Evolutionary conservation across 2,888 invertebrate genomes (phyloP).

Genomic region (Nymphalis c-album): DNA sequence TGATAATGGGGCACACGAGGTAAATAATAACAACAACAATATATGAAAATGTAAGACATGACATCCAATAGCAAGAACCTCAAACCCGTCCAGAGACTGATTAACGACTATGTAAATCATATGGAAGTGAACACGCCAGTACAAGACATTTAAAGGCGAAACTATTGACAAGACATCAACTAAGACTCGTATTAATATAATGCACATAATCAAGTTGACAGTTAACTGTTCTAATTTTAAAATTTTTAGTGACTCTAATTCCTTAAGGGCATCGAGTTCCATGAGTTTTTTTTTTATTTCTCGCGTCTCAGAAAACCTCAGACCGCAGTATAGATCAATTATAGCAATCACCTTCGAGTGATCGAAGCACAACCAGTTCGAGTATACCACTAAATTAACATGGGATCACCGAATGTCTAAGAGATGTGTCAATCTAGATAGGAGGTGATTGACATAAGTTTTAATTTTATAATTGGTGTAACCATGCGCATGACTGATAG

Average conservation of each 20-base stretch:
- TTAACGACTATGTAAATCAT: constrained; percentile 31
- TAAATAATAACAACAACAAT: constrained; percentile 28
- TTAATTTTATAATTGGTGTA: constrained; percentile 62
- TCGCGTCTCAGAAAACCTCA: constrained; percentile 20
- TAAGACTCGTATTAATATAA: constrained; percentile 3
- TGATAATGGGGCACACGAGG: constrained; percentile 18
- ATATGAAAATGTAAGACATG: constrained; percentile 30
- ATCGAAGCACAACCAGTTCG: constrained; percentile 40
- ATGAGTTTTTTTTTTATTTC: constrained; percentile 2
- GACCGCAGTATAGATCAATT: constrained; percentile 39
- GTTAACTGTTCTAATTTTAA: constrained; percentile 10
- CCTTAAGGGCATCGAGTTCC: constrained; percentile 5
- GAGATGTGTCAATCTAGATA: constrained; percentile 61
- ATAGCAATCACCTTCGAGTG: constrained; percentile 32
- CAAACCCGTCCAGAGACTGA: constrained; percentile 22
- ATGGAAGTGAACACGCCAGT: constrained; percentile 23
- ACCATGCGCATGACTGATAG: constrained; percentile 48
- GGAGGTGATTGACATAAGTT: constrained; percentile 59
- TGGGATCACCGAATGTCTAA: constrained; percentile 46
- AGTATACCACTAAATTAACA: constrained; percentile 47
- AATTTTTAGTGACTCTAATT: constrained; percentile 5
- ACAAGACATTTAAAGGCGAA: constrained; percentile 14
- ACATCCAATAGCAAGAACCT: constrained; percentile 24
- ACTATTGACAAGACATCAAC: constrained; percentile 11
- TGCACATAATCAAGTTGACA: constrained; percentile 15